phyloP scores from a whole-genome alignment of 2,888 invertebrate genomes.

The Odontomyia ornata region DNA sequence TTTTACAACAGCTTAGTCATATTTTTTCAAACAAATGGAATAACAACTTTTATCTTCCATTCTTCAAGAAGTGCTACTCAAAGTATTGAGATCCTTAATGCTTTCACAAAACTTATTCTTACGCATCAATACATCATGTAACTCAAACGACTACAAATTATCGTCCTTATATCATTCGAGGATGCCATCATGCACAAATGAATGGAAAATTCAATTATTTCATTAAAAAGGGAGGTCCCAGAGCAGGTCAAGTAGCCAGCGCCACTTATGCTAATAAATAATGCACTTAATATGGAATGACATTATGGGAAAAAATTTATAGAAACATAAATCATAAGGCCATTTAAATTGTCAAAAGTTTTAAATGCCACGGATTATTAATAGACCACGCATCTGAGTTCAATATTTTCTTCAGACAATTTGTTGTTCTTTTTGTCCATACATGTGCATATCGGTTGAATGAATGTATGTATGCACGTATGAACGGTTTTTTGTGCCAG shows the following conservation, averaged over 20 bases:
- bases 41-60: too few species aligned
- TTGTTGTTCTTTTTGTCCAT: slow-evolving; percentile 9
- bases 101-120: too few species aligned
- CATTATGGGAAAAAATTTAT: slow-evolving; percentile 41
- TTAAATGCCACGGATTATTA: slow-evolving; percentile 54
- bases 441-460: neutral
- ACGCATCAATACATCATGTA: too few species aligned
- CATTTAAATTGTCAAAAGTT: slow-evolving; percentile 54
- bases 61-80: too few species aligned
- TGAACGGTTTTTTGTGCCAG: too few species aligned
- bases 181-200: neutral
- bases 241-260: slow-evolving; percentile 33
- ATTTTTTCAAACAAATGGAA: too few species aligned
- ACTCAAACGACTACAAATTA: too few species aligned
- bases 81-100: too few species aligned
- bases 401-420: slow-evolving; percentile 34
- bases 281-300: slow-evolving; percentile 35
- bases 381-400: slow-evolving; percentile 50
- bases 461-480: neutral
- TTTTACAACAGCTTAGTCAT: too few species aligned
- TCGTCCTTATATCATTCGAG: too few species aligned
- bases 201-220: slow-evolving; percentile 30
- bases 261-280: slow-evolving; percentile 34
- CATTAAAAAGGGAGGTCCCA: slow-evolving; percentile 16
- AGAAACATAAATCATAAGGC: slow-evolving; percentile 44